Evolutionary conservation across 2,113 vertebrate genomes (phyloP), one percentile per base, ranked within the genome.

Genomic region (Prunella himalayana): DNA sequence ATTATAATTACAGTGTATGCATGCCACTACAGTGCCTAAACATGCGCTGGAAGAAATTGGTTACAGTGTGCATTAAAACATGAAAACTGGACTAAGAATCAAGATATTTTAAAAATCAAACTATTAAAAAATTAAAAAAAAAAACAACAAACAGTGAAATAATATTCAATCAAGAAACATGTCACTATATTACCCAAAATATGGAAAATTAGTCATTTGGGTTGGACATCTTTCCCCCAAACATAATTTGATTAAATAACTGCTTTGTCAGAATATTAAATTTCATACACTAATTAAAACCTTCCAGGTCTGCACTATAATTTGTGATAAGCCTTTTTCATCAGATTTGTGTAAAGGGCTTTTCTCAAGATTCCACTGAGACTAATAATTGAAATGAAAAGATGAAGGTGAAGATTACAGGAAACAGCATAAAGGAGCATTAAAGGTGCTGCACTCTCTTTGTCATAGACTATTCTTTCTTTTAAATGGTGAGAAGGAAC

Each of bases 261-360:
- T 45, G 22, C 39, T 75, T 93, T 83, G 45, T 80, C 37, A 66
- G 50, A 84, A 71, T 83, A 82, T 42, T 59, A 78, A 14, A 81
- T 78, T 78, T 81, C 24, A 63, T 39, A 77, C 2, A 50, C 25
- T 83, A 72, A 94, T 94, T 77, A 63, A 82, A 90, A 80, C 10
- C 10, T 61, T 80, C 18, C 41, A 93, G 57, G 28, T 72, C 7
- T 57, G 28, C 11, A 22, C 31, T 44, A 44, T 66, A 81, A 77
- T 88, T 92, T 88, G 65, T 75, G 59, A 76, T 69, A 90, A 95
- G 60, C 11, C 19, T 73, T 93, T 51, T 91, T 66, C 31, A 75
- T 75, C 5, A 2, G 56, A 86, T 86, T 77, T 42, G 10, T 73
- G 45, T 57, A 83, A 79, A 51, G 24, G 44, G 11, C 23, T 92